Evolutionary conservation across 2,888 invertebrate genomes (phyloP), one percentile per base, ranked within the genome.

Genomic region (Acrocyrtus sp.): DNA sequence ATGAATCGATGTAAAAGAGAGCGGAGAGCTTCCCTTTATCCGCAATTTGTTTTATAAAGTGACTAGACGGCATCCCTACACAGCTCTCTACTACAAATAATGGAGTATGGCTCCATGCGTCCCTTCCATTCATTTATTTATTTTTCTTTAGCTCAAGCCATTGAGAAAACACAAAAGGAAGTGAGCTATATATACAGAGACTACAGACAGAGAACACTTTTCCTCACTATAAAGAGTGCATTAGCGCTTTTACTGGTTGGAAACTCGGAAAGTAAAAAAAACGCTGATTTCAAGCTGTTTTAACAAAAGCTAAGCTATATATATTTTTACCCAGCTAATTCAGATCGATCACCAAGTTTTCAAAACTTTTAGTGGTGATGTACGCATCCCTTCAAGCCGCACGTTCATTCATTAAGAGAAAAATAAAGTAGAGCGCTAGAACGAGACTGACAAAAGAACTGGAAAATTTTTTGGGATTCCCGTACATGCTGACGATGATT

Each of bases 71-170:
- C 48, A 41, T n/a, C n/a, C n/a, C n/a, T n/a, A n/a, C n/a, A n/a
- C n/a, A 29, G 45, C 12, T 12, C 34, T 45, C 15, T 47, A 54
- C 56, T 47, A 43, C 8, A 12, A 63, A 63, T 63, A 56, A 65
- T 56, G 56, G 65, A 56, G n/a, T n/a, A 56, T 58, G 65, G 65
- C 65, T 65, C 65, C 65, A 19, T 24, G 24, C 24, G 41, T 45
- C 12, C 56, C 56, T 29, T 58, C 47, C 6, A 1, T 45, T 34
- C 6, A n/a, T 51, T 50, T 17, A 27, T 12, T 10, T 39, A 22
- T 54, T 53, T 27, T 27, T 47, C 34, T 47, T 65, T 34, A 17
- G 19, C 22, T 29, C 65, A 53, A 65, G 54, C 56, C 65, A 56
- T 56, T 65, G 65, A 53, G 48, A 63, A 63, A 63, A 53, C 26